Evolutionary conservation across 1,140 invertebrate species (phyloP).

Genomic region (Semibalanus balanoides): DNA sequence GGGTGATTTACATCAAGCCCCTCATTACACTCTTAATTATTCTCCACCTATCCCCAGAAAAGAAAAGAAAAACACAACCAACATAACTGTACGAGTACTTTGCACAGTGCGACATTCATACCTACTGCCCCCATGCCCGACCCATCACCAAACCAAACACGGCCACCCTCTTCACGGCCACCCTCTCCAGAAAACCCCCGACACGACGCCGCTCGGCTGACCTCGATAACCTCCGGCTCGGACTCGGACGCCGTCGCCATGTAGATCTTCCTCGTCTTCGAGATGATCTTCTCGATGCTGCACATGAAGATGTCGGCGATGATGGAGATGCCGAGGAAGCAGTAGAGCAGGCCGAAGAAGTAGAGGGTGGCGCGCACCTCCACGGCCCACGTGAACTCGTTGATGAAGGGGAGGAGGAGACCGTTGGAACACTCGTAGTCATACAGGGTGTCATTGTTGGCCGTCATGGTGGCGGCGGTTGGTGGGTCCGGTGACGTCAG

Average conservation of each 20-base stretch:
- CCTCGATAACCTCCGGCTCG: conserved; percentile 26
- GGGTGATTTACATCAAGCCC: too few relatives aligned
- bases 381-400: conserved; percentile 38
- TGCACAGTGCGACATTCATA: too few relatives aligned
- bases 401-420: conserved; percentile 39
- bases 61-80: too few relatives aligned
- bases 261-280: conserved; percentile 38
- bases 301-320: conserved; percentile 44
- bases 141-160: too few relatives aligned
- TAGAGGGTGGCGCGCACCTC: conserved; percentile 36
- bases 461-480: conserved; percentile 16
- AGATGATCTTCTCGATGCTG: conserved; percentile 49
- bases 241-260: conserved; percentile 21
- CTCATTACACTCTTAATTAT: too few relatives aligned
- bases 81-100: too few relatives aligned
- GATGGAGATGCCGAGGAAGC: conserved; percentile 42
- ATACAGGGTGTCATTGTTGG: conserved; percentile 19
- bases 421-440: conserved; percentile 33
- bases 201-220: conserved; percentile 12
- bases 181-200: too few relatives aligned
- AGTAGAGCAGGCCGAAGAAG: conserved; percentile 40
- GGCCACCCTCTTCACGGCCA: too few relatives aligned
- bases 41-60: too few relatives aligned
- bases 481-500: neutral
- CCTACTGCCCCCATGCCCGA: too few relatives aligned